A percentile compares a stretch with the other conserved stretches of the same genome.
phyloP scores from a whole-genome alignment of 1,140 invertebrate genomes.

The Euwallacea similis region DNA sequence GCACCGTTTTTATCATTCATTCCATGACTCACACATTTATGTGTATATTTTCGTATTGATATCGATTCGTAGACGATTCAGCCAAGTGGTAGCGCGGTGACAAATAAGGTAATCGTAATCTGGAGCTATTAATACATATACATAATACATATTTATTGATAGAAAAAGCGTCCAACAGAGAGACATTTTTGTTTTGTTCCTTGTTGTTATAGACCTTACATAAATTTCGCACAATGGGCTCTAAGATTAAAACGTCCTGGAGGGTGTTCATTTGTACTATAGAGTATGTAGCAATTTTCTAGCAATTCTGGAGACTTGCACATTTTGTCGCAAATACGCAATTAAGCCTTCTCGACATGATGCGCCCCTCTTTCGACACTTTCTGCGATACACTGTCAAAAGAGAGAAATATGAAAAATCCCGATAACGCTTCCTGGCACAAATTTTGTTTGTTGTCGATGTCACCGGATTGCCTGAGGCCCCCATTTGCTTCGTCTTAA shows the following conservation, averaged over 20 bases:
- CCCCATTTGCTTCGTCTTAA: too few relatives aligned
- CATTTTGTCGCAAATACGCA: too few relatives aligned
- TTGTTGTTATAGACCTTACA: constrained; percentile 24
- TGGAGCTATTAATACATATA: too few relatives aligned
- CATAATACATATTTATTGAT: constrained; percentile 8
- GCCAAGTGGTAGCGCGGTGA: too few relatives aligned
- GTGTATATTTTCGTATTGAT: too few relatives aligned
- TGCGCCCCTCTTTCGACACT: constrained; percentile 7
- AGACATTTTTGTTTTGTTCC: constrained; percentile 29
- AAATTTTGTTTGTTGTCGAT: constrained; percentile 20
- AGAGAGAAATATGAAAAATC: constrained; percentile 15
- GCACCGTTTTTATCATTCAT: too few relatives aligned
- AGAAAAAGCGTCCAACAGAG: constrained; percentile 27
- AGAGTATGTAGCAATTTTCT: too few relatives aligned
- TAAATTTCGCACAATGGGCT: constrained; percentile 31
- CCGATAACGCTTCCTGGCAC: constrained; percentile 11
- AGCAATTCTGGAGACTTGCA: too few relatives aligned
- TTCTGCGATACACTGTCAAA: constrained; percentile 11
- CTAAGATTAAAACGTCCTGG: constrained; percentile 30
- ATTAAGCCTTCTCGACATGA: not conserved
- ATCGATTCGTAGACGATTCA: too few relatives aligned
- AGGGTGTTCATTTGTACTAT: too few relatives aligned
- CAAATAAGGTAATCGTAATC: too few relatives aligned
- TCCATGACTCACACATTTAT: too few relatives aligned
- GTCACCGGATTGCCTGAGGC: not conserved